Base-by-base conservation (phyloP, 2,797 vertebrate genomes). In the Chelonia mydas region DNA sequence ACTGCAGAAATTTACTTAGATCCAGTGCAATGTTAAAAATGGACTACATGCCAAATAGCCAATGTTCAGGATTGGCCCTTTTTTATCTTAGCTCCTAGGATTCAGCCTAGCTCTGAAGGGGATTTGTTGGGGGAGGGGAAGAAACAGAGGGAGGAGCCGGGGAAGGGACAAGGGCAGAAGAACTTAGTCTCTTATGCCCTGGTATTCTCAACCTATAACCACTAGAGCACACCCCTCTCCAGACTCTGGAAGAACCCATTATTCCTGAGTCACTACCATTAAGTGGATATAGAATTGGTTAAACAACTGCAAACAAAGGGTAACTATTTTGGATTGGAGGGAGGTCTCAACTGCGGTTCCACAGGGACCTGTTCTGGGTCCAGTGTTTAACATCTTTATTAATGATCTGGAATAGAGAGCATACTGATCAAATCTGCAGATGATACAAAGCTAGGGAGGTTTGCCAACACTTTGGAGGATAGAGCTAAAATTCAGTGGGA, bases 221-320 rank as follows among this genome's bases (percentile, higher is more conserved):
- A 79, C 53, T 81, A 83, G 68, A 81, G 51, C 53, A 55, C n/a
- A 23, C 0, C 17, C 55, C 86, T 96, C 89, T 89, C 84, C 94
- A 90, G 91, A 87, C 92, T 91, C 41, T 15, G 86, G 89, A 79
- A 95, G 90, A 54, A 96, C 49, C 84, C 80, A 83, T 95, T 96
- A 94, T 96, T 90, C 84, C 92, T 57, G 79, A 93, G 94, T 97
- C 96, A 97, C 65, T 92, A 90, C 86, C 86, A 93, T 93, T 95
- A 92, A 61, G 59, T 61, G 59, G 59, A 15, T 61, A 61, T 13
- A 13, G 27, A 59, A 59, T 16, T 61, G 59, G 13, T 33, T 61
- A 61, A 16, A 6, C 57, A 59, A 59, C 27, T 31, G 28, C 31
- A 61, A 31, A 59, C 57, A 28, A 61, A 61, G 57, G 33, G 28